Base-by-base conservation (phyloP, 2,888 invertebrate genomes). In the Tiliacea aurago region DNA sequence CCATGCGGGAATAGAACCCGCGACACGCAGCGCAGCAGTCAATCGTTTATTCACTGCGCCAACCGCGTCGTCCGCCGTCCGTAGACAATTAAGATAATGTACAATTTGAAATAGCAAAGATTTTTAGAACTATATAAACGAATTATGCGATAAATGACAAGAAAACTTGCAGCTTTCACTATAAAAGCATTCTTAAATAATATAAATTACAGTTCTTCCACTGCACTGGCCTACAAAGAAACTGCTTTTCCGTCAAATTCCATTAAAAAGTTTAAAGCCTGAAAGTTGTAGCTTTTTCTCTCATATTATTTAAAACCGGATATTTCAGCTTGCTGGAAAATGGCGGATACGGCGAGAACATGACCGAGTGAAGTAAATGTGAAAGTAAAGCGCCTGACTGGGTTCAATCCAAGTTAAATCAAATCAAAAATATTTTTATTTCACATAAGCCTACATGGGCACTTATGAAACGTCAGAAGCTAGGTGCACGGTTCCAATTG, bases 231-330 rank as follows among this genome's bases (percentile, higher is more conserved):
- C 59, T 45, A 64, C 51, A 61, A 66, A 62, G 20, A 28, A 51
- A 65, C 59, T 28, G 18, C 1, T 41, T 64, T 65, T 20, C 61
- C 15, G 23, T 65, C 49, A 64, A 51, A 62, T 53, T 59, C 51
- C 33, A 82, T 77, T 70, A 61, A 70, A 78, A 79, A 83, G 56
- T 66, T 78, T 59, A 15, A 9, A 43, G 56, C 23, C 11, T n/a
- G 37, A 37, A 68, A 68, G 18, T 13, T 37, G 18, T 28, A n/a
- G 28, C 28, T 61, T 56, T 82, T 41, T 45, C 37, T 56, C 62
- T 55, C 5, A 37, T 15, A 43, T 64, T 64, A 69, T 66, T 83
- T 70, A 53, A 61, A 68, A 45, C 13, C 23, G 55, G 61, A 78
- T 28, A 76, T 51, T 75, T 47, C 20, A 45, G 23, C 63, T 33